phyloP scores from a whole-genome alignment of 2,888 invertebrate genomes.

The Rotaria sp. region DNA sequence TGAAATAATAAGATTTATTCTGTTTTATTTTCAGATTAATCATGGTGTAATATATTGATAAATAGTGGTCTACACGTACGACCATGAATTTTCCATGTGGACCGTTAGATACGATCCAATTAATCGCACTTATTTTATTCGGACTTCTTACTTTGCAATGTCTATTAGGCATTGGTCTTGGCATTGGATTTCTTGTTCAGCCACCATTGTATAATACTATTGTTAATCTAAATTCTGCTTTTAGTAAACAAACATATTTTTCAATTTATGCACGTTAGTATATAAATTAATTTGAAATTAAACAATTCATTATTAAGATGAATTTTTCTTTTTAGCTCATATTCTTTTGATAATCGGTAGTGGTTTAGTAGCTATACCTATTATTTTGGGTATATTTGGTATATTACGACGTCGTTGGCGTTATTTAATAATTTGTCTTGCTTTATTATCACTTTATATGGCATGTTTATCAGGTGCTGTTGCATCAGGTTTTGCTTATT shows the following conservation, averaged over 20 bases:
- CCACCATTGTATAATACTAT: conserved; percentile 16
- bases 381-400: conserved; percentile 22
- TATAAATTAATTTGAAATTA: neutral
- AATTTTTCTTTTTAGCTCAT: neutral
- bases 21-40: neutral
- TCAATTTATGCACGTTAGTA: conserved; percentile 25
- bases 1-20: neutral
- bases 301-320: neutral
- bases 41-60: neutral
- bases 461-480: neutral
- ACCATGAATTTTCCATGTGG: neutral
- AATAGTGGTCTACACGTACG: neutral
- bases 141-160: neutral
- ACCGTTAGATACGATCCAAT: conserved; percentile 24
- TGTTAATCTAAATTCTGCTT: neutral
- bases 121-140: neutral
- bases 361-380: neutral
- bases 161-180: conserved; percentile 22
- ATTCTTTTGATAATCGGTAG: conserved; percentile 2
- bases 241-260: neutral
- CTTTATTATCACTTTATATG: conserved; percentile 16
- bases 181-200: neutral
- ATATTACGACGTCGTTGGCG: conserved; percentile 17
- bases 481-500: conserved; percentile 20
- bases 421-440: neutral